Evolutionary conservation across 1,140 invertebrate species (phyloP).

Genomic region (Cotesia vestalis): DNA sequence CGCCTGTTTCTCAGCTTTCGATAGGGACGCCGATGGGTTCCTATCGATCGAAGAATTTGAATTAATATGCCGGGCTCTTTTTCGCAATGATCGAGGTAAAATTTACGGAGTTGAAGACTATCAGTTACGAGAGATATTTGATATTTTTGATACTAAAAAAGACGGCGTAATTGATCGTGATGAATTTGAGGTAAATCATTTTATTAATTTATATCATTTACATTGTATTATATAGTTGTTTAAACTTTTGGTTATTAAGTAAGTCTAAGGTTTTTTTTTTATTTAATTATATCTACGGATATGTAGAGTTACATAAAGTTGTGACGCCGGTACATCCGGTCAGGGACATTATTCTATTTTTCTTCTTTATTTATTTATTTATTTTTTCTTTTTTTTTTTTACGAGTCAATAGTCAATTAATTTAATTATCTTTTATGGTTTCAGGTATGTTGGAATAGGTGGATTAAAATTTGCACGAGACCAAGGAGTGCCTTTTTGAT

Average conservation of each 20-base stretch:
- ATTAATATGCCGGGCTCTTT: slow-evolving; percentile 82
- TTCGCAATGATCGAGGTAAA: slow-evolving; percentile 85
- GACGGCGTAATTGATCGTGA: slow-evolving; percentile 84
- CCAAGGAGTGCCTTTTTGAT: slow-evolving; percentile 91
- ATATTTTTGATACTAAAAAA: slow-evolving; percentile 79
- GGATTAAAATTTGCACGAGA: slow-evolving; percentile 76
- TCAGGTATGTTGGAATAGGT: slow-evolving; percentile 79
- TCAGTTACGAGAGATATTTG: slow-evolving; percentile 79
- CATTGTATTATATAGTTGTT: neutral
- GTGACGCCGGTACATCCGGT: no score
- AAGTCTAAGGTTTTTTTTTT: neutral
- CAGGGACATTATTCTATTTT: no score
- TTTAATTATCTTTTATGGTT: slow-evolving; percentile 23
- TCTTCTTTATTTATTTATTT: neutral
- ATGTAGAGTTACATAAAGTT: neutral
- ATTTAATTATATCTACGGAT: slow-evolving; percentile 41
- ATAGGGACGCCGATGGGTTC: slow-evolving; percentile 86
- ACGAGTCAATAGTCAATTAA: neutral
- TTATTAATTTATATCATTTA: slow-evolving; percentile 4
- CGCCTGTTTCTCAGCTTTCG: slow-evolving; percentile 86
- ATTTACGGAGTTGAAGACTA: slow-evolving; percentile 81
- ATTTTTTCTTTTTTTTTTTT: neutral
- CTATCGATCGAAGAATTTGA: slow-evolving; percentile 82
- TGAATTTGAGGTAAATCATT: slow-evolving; percentile 73
- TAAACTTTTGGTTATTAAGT: slow-evolving; percentile 9